phyloP scores from a whole-genome alignment of 2,797 vertebrate genomes.

The Alosa sapidissima region DNA sequence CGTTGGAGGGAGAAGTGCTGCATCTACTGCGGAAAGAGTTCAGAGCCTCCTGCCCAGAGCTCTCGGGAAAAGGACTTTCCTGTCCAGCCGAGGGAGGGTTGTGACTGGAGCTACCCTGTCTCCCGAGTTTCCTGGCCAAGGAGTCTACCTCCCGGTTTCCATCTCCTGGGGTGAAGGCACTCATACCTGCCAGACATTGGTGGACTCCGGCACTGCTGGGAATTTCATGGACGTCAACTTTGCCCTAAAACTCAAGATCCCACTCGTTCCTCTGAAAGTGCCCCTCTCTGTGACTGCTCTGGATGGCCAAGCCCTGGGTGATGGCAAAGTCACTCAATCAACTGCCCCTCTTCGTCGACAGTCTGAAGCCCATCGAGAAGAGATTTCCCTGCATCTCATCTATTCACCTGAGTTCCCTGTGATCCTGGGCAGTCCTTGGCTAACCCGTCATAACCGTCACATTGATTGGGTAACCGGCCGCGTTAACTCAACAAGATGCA shows the following conservation, averaged over 20 bases:
- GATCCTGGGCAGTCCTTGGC: background rate
- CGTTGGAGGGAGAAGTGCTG: no score
- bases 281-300: background rate
- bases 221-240: background rate
- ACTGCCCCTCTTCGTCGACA: no score
- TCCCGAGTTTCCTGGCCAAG: no score
- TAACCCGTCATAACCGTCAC: background rate
- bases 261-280: constrained; percentile 29
- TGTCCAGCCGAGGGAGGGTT: no score
- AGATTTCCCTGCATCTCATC: no score
- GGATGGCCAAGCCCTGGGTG: no score
- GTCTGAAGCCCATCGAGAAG: background rate
- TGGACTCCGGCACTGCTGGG: background rate
- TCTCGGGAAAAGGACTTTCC: no score
- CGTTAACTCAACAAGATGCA: no score
- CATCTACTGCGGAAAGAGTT: no score
- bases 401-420: no score
- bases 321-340: background rate
- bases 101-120: no score
- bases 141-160: background rate
- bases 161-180: background rate
- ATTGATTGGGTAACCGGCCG: background rate
- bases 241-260: background rate
- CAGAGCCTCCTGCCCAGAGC: no score
- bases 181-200: background rate